Conservation (phyloP, 2,113 vertebrate genomes). For the Gymnobelideus leadbeateri region DNA sequence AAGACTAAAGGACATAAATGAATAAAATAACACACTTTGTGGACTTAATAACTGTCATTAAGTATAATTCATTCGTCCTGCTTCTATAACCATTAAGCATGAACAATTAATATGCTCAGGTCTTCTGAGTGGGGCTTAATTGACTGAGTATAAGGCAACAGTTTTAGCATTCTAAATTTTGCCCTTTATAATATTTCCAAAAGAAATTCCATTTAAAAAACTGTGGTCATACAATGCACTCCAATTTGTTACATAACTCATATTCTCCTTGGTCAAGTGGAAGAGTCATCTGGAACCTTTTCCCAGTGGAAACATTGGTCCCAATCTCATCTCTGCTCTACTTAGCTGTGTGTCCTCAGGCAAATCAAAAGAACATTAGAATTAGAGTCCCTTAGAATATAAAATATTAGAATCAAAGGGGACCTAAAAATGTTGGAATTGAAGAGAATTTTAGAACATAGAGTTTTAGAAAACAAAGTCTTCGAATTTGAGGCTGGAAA, state of each 20-base stretch:
- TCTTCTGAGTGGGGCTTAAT: neutral
- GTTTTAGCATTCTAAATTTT: neutral
- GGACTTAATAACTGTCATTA: conserved; percentile 3
- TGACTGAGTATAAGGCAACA: neutral
- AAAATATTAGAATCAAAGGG: no score
- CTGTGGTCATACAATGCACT: neutral
- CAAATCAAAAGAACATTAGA: neutral
- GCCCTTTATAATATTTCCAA: neutral
- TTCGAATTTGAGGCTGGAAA: neutral
- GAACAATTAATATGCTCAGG: neutral
- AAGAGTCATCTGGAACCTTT: neutral
- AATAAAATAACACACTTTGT: neutral
- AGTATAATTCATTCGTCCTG: neutral
- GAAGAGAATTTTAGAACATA: neutral
- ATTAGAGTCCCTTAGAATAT: neutral
- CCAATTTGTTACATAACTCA: neutral
- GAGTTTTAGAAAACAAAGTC: neutral
- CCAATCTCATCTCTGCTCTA: neutral
- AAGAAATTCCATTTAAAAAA: neutral
- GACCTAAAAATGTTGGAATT: neutral
- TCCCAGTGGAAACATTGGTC: neutral
- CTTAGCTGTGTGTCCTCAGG: no score
- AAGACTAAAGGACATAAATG: neutral
- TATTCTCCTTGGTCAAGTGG: neutral
- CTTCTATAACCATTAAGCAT: neutral